Evolutionary conservation across 2,888 invertebrate genomes (phyloP).

Genomic region (Norana najaformis): DNA sequence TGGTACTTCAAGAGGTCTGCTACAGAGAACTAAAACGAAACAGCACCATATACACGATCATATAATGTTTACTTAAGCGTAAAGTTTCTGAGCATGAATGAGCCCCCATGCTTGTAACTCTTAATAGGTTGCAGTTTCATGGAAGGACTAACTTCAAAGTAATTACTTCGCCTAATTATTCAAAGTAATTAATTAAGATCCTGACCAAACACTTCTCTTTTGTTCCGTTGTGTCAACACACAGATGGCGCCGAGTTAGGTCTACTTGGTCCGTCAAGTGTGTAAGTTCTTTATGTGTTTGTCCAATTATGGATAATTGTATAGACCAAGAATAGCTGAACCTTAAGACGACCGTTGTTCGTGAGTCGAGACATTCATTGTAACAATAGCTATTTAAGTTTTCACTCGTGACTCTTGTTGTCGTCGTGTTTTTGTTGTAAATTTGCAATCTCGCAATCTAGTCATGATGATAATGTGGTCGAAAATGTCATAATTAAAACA

Average conservation of each 20-base stretch:
- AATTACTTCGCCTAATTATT: neutral
- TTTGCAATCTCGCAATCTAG: constrained; percentile 23
- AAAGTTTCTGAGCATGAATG: neutral
- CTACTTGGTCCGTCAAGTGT: neutral
- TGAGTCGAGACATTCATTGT: neutral
- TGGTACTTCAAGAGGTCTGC: neutral
- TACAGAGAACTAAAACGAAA: neutral
- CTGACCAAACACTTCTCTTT: neutral
- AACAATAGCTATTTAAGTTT: neutral
- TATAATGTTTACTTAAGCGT: too few relatives aligned
- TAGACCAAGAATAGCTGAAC: too few relatives aligned
- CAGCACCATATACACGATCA: neutral
- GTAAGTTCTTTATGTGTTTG: neutral
- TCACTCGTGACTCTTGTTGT: neutral
- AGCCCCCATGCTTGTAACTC: neutral
- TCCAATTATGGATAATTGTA: too few relatives aligned
- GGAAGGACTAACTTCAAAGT: neutral
- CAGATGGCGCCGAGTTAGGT: neutral
- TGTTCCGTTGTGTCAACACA: neutral
- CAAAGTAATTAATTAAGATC: neutral
- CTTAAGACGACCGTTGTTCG: neutral
- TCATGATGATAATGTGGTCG: constrained; percentile 9
- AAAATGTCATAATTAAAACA: neutral
- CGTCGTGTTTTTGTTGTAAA: constrained; percentile 14
- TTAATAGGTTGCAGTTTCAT: neutral